A percentile compares a stretch with the other conserved stretches of the same genome.
Evolutionary conservation across 2,888 invertebrate species (phyloP).

Genomic region (Lysandra bellargus): DNA sequence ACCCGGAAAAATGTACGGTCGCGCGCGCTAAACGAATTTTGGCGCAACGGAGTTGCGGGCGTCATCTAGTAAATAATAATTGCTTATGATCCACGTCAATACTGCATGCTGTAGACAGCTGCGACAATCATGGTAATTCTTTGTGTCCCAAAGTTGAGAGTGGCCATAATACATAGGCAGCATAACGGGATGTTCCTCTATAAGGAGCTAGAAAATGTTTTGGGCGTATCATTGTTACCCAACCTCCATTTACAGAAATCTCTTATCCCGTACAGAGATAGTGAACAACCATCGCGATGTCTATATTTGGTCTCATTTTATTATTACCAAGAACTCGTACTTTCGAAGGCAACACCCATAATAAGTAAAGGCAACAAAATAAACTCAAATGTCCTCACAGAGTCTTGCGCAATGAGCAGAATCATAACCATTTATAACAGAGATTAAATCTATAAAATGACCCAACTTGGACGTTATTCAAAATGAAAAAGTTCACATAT

Average conservation of each 20-base stretch:
- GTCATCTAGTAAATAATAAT: no score
- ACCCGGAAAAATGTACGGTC: no score
- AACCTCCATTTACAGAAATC: slow-evolving; percentile 13
- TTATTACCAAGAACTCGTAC: slow-evolving; percentile 5
- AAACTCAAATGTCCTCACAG: slow-evolving; percentile 6
- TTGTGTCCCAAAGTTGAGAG: background rate
- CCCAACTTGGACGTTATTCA: slow-evolving; percentile 8
- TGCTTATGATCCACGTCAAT: no score
- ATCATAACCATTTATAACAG: background rate
- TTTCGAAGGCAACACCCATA: slow-evolving; percentile 10
- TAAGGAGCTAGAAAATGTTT: background rate
- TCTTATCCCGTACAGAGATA: slow-evolving; percentile 14
- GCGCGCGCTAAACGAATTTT: no score
- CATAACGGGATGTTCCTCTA: background rate
- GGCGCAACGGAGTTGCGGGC: no score
- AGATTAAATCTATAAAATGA: slow-evolving; percentile 20
- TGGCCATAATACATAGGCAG: background rate
- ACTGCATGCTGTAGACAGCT: background rate
- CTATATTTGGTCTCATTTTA: slow-evolving; percentile 23
- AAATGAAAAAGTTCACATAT: slow-evolving; percentile 13
- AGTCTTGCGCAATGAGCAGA: slow-evolving; percentile 15
- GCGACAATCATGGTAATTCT: background rate
- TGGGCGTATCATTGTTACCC: background rate
- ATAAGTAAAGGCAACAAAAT: slow-evolving; percentile 11
- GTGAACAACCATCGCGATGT: background rate